A percentile compares a stretch with the other conserved stretches of the same genome.
phyloP scores from a whole-genome alignment of 2,797 vertebrate genomes.

The Garrulus glandarius region DNA sequence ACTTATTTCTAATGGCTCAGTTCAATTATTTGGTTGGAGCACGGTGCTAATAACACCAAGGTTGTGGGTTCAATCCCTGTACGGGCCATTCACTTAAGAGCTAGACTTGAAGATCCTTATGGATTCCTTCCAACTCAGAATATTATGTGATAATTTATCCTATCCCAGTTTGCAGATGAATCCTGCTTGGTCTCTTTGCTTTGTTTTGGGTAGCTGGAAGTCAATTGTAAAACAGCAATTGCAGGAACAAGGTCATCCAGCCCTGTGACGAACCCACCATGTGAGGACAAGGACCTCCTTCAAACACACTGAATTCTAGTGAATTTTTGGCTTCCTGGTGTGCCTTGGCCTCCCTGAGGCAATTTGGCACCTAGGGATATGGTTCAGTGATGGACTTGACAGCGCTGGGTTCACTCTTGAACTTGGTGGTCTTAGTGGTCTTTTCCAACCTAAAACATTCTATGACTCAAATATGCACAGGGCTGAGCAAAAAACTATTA shows the following conservation, averaged over 20 bases:
- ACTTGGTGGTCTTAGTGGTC: background rate
- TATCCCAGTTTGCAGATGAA: background rate
- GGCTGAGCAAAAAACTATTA: background rate
- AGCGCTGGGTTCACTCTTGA: background rate
- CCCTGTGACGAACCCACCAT: rapidly evolving
- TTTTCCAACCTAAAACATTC: background rate
- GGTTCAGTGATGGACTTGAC: background rate
- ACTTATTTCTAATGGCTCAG: slow-evolving; percentile 51
- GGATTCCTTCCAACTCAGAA: background rate
- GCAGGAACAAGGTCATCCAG: rapidly evolving
- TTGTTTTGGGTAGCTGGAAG: background rate
- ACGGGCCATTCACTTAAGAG: background rate
- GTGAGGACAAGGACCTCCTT: background rate
- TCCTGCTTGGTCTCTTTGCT: background rate
- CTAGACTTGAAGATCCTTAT: background rate
- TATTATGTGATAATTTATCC: background rate
- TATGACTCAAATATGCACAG: background rate
- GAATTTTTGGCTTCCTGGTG: background rate
- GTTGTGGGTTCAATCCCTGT: background rate
- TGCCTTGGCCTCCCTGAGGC: background rate
- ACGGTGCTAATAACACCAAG: background rate
- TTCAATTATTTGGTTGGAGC: slow-evolving; percentile 12
- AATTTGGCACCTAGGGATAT: background rate
- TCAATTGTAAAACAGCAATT: background rate
- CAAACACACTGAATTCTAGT: background rate